These are phyloP conservation scores for Drosophila melanica DNA, from an alignment of 1,140 invertebrate species.

Conservation along the genomic window DNA sequence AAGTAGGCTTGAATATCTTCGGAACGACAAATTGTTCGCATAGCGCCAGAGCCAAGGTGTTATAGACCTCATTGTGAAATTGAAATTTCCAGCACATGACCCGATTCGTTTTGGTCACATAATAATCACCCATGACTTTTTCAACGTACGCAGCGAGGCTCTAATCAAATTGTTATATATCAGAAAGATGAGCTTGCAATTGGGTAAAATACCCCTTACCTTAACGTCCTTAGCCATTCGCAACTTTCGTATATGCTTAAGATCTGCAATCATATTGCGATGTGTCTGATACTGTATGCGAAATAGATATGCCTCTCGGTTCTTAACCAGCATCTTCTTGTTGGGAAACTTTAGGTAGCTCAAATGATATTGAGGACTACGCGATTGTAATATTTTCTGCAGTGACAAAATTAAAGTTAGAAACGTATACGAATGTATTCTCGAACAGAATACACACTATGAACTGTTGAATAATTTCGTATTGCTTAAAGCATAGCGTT, in stretches of 20 bases:
- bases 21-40: slow-evolving; percentile 55
- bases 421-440: too few species aligned
- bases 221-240: slow-evolving; percentile 34
- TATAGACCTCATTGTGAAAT: slow-evolving; percentile 78
- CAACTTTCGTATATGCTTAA: slow-evolving; percentile 52
- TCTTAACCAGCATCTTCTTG: slow-evolving; percentile 58
- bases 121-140: slow-evolving; percentile 75
- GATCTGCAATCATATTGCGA: slow-evolving; percentile 67
- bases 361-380: slow-evolving; percentile 67
- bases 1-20: not conserved
- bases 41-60: slow-evolving; percentile 64
- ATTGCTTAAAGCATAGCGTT: slow-evolving; percentile 51
- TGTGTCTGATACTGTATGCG: slow-evolving; percentile 77
- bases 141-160: slow-evolving; percentile 57
- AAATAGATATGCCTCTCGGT: slow-evolving; percentile 61
- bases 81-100: slow-evolving; percentile 83
- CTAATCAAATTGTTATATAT: not conserved
- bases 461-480: slow-evolving; percentile 66
- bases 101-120: slow-evolving; percentile 66
- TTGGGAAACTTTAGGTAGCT: slow-evolving; percentile 63
- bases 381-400: slow-evolving; percentile 79
- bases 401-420: not conserved
- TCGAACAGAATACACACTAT: slow-evolving; percentile 35
- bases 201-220: slow-evolving; percentile 8
- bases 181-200: too few species aligned